Evolutionary conservation across 2,888 invertebrate species (phyloP).

Genomic region (Andrena dorsata): DNA sequence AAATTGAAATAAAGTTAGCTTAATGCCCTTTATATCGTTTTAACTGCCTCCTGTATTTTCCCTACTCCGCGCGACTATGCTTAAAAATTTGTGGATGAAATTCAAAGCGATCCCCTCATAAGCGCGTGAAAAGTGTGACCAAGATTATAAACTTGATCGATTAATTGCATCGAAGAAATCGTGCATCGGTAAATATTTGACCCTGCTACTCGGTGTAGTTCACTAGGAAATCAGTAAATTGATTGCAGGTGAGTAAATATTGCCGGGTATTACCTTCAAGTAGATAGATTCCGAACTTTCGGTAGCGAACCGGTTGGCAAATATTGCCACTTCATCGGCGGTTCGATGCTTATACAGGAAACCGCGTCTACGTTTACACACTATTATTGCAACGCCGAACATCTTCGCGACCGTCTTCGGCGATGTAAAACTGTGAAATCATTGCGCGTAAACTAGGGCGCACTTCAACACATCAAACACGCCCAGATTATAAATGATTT

Average conservation of each 20-base stretch:
- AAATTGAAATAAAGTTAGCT: too few relatives aligned
- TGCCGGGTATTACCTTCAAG: constrained; percentile 54
- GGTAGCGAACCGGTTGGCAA: constrained; percentile 68
- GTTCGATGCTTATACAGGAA: constrained; percentile 61
- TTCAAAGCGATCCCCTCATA: background rate
- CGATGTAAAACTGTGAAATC: constrained; percentile 11
- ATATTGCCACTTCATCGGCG: constrained; percentile 75
- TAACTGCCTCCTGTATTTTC: too few relatives aligned
- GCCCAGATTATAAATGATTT: too few relatives aligned
- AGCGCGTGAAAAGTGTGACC: background rate
- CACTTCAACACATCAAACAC: background rate
- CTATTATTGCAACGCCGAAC: constrained; percentile 51
- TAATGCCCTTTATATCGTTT: too few relatives aligned
- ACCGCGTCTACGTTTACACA: constrained; percentile 72
- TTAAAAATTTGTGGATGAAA: background rate
- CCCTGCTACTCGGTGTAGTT: constrained; percentile 25
- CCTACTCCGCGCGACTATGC: background rate
- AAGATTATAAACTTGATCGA: background rate
- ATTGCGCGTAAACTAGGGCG: background rate
- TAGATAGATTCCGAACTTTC: constrained; percentile 65
- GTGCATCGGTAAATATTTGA: constrained; percentile 4
- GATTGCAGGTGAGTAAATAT: constrained; percentile 73
- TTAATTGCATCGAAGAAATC: constrained; percentile 25
- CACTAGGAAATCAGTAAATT: constrained; percentile 73
- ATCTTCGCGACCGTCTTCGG: constrained; percentile 39